Evolutionary conservation across 30 jellyfish, hydroid and myxozoan genomes (phyloP).

Genomic region (Chironex yamaguchii): DNA sequence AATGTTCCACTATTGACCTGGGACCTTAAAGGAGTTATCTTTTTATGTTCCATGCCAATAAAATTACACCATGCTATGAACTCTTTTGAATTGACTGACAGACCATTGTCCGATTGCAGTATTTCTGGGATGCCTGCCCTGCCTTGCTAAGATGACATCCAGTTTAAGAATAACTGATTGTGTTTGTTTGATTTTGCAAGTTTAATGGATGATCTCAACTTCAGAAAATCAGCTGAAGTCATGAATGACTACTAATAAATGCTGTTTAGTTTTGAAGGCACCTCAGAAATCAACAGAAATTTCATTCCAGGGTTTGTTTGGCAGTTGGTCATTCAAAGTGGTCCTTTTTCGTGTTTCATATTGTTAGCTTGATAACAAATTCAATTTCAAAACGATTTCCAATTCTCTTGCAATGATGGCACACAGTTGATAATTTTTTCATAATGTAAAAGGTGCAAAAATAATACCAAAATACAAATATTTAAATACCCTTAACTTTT

Average conservation of each 20-base stretch:
- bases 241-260: slow-evolving; percentile 11
- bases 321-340: neutral
- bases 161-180: neutral
- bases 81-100: slow-evolving; percentile 3
- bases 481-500: too few species aligned
- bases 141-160: slow-evolving; percentile 3
- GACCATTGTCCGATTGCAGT: slow-evolving; percentile 26
- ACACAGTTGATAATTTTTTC: too few species aligned
- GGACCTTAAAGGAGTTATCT: slow-evolving; percentile 42
- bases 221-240: slow-evolving; percentile 4
- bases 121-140: neutral
- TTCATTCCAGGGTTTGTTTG: slow-evolving; percentile 35
- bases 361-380: slow-evolving; percentile 21
- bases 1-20: slow-evolving; percentile 25
- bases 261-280: slow-evolving; percentile 5
- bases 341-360: neutral
- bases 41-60: slow-evolving; percentile 11
- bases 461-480: too few species aligned
- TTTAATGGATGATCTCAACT: slow-evolving; percentile 3
- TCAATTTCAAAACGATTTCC: too few species aligned
- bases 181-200: too few species aligned
- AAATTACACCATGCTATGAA: neutral
- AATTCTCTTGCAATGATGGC: too few species aligned
- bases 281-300: slow-evolving; percentile 14
- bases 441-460: too few species aligned